Evolutionary conservation across 2,797 vertebrate species (phyloP), one percentile per base, ranked within the genome.

Genomic region (Eremophila alpestris): DNA sequence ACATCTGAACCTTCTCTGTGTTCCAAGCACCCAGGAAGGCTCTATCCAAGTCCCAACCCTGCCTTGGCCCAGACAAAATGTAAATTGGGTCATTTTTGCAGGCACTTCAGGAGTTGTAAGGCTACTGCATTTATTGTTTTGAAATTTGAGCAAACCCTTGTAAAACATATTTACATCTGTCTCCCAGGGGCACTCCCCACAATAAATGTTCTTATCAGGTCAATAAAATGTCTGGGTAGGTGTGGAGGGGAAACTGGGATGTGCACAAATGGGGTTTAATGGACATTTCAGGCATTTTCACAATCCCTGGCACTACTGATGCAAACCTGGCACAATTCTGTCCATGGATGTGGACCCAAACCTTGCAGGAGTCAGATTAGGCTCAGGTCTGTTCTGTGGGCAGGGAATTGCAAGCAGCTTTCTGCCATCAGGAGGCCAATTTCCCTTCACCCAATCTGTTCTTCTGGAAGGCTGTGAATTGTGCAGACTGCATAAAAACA

Each of bases 1-100:
- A 16, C 38, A 24, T 34, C 38, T 75, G 58, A 19, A 24, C 27
- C 30, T 73, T 62, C 75, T 40, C 45, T 36, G 20, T 30, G 27
- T 52, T 56, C 34, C 32, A 54, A 51, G 20, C 29, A 45, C 9
- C 54, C 29, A 6, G 36, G 63, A 76, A 46, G 13, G 36, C 2
- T 4, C 58, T 70, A 2, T 60, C 32, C 20, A 27, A 54, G 4
- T 7, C 36, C 36, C 36, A 83, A 0, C 16, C 8, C 17, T 56
- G 29, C 38, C n/a, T 84, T 75, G 56, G 14, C 20, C 49, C 9
- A 21, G n/a, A 13, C 16, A 56, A 51, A 87, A 73, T 63, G 22
- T 11, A 71, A 71, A 16, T 41, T 17, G 41, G n/a, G 7, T 67
- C 2, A 21, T 45, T 83, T 2, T 5, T 0, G 2, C 2, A 4